phyloP scores from a whole-genome alignment of 2,113 vertebrate genomes.

The Chionodraco myersi region DNA sequence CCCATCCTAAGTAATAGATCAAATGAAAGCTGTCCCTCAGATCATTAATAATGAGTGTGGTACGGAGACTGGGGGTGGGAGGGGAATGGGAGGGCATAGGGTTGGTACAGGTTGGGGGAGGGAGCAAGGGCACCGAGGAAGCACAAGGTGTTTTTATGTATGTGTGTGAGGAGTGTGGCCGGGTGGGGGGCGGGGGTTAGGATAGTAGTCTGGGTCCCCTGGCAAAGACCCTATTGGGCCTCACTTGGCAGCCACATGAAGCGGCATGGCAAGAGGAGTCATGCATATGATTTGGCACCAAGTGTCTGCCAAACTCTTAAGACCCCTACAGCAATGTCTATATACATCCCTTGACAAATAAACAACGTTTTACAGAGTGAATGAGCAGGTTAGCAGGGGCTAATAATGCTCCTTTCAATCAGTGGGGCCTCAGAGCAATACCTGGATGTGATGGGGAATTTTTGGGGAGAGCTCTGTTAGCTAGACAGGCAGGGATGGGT shows the following conservation, averaged over 20 bases:
- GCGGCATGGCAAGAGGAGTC: conserved; percentile 75
- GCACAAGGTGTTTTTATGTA: conserved; percentile 56
- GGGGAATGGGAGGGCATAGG: conserved; percentile 63
- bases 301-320: conserved; percentile 69
- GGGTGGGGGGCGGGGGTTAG: conserved; percentile 18
- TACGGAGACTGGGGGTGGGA: conserved; percentile 65
- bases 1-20: conserved; percentile 84
- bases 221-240: conserved; percentile 69
- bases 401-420: conserved; percentile 62
- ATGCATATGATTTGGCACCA: conserved; percentile 78
- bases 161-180: conserved; percentile 19
- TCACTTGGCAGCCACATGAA: conserved; percentile 78
- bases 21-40: conserved; percentile 85
- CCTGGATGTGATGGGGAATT: conserved; percentile 30
- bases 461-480: conserved; percentile 31
- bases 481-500: conserved; percentile 39
- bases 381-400: conserved; percentile 52
- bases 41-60: conserved; percentile 85
- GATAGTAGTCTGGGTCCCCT: conserved; percentile 64
- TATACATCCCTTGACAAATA: conserved; percentile 66
- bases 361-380: conserved; percentile 51
- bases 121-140: conserved; percentile 49
- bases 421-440: conserved; percentile 19
- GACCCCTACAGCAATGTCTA: conserved; percentile 65
- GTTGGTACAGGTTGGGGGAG: conserved; percentile 69